These are phyloP conservation scores for Acholoe squamosa DNA, from an alignment of 2,888 invertebrate species.

Conservation along the genomic window DNA sequence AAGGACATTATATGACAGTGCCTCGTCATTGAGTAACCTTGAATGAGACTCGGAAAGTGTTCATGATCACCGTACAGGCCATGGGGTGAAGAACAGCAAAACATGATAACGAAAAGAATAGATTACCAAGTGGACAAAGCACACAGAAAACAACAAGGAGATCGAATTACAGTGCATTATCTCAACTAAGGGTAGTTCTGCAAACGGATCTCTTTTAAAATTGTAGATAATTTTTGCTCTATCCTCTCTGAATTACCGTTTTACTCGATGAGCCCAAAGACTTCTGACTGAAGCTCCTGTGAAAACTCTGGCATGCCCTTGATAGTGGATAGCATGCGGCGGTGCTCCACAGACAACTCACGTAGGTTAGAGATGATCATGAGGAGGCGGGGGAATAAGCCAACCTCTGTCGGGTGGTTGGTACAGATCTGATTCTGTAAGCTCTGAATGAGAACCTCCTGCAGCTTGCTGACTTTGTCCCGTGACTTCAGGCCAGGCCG, in stretches of 20 bases:
- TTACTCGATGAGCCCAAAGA: conserved; percentile 64
- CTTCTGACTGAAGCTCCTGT: conserved; percentile 60
- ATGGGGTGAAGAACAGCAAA: too few relatives aligned
- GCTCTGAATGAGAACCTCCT: conserved; percentile 80
- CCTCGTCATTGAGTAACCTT: too few relatives aligned
- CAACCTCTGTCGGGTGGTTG: conserved; percentile 74
- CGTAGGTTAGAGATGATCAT: conserved; percentile 82
- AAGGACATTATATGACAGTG: too few relatives aligned
- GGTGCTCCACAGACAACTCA: conserved; percentile 82
- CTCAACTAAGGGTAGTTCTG: too few relatives aligned
- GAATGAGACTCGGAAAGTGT: too few relatives aligned
- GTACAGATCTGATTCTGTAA: conserved; percentile 78
- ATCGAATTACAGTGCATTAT: too few relatives aligned
- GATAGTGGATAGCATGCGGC: conserved; percentile 77
- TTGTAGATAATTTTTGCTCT: not conserved
- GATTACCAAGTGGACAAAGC: too few relatives aligned
- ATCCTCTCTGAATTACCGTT: not conserved
- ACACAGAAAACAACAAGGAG: too few relatives aligned
- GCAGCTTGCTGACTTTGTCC: conserved; percentile 80
- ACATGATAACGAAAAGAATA: too few relatives aligned
- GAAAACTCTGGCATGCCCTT: conserved; percentile 62
- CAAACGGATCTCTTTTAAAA: too few relatives aligned
- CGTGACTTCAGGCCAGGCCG: conserved; percentile 80
- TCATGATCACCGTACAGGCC: too few relatives aligned
- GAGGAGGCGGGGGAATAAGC: conserved; percentile 81